Evolutionary conservation across 1,140 invertebrate genomes (phyloP).

Genomic region (Atta colombica): DNA sequence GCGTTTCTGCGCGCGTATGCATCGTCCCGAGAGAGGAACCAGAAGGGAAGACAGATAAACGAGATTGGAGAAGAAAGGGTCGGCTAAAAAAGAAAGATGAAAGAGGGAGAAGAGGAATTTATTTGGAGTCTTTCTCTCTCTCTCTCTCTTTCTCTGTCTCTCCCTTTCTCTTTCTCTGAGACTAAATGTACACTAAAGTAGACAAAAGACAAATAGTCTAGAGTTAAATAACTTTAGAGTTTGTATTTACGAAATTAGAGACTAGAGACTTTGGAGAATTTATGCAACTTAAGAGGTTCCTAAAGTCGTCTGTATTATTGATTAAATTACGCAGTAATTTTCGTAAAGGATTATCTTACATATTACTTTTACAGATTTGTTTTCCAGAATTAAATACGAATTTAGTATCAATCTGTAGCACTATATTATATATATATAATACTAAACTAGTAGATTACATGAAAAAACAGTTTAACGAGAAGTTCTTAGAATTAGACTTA

Average conservation of each 20-base stretch:
- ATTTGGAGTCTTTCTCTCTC: not conserved
- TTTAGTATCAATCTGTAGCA: too few relatives aligned
- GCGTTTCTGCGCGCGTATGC: constrained; percentile 39
- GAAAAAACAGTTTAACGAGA: too few relatives aligned
- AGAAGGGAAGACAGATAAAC: constrained; percentile 55
- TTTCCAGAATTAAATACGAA: too few relatives aligned
- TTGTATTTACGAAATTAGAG: constrained; percentile 26
- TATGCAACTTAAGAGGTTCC: constrained; percentile 7
- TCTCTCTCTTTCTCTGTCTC: too few relatives aligned
- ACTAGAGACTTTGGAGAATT: constrained; percentile 23
- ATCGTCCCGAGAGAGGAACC: constrained; percentile 33
- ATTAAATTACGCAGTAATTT: too few relatives aligned
- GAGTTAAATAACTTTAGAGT: constrained; percentile 24
- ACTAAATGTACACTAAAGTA: constrained; percentile 15
- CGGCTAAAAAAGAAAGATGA: constrained; percentile 16
- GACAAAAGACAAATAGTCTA: constrained; percentile 58
- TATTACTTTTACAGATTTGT: too few relatives aligned
- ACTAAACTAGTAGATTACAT: too few relatives aligned
- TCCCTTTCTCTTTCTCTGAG: not conserved
- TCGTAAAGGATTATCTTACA: too few relatives aligned
- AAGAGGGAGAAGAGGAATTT: constrained; percentile 12
- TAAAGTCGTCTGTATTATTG: too few relatives aligned
- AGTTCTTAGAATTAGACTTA: too few relatives aligned
- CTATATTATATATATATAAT: too few relatives aligned
- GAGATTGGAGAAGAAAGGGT: constrained; percentile 32